Base-by-base conservation (phyloP, 1,140 invertebrate genomes). In the Holcopasites calliopsidis region DNA sequence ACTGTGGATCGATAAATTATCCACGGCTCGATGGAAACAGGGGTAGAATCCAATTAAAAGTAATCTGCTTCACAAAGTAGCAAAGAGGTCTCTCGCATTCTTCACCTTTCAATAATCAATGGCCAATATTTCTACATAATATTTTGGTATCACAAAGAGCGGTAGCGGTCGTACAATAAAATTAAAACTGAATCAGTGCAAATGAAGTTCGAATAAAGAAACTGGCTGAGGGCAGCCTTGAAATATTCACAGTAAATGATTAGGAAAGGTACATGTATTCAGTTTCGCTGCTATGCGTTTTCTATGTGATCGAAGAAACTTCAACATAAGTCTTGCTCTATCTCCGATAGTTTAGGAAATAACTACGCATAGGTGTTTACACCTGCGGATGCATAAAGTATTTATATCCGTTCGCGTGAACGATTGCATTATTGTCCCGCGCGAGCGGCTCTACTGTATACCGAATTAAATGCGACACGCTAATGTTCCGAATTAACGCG, bases 401-500 rank as follows among this genome's bases (percentile, higher is more conserved):
- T 57, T n/a, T 55, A 68, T 38, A 38, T n/a, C 3, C 23, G 0
- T 21, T 26, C 38, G 16, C n/a, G 26, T 47, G 49, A 60, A 26
- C 8, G n/a, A 62, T 31, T 50, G 33, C 38, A 50, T 62, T 47
- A 33, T 38, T 33, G 7, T 21, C 21, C 44, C 13, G 23, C 16
- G 31, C 35, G 28, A 65, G 33, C 26, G n/a, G n/a, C n/a, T n/a
- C n/a, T n/a, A 54, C 38, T 49, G 26, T 49, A 16, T 13, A 18
- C 3, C 3, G 35, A 49, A 13, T 54, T 33, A 33, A 50, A 40
- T 4, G 8, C 13, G 7, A 10, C 5, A n/a, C n/a, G 64, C 38
- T 61, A 50, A 71, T 71, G 61, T 71, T 71, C 26, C 18, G 6
- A 60, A 23, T 61, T 71, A 57, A 57, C 44, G 35, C 21, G 44